phyloP scores from a whole-genome alignment of 2,113 vertebrate species.

The Callaeas wilsoni region DNA sequence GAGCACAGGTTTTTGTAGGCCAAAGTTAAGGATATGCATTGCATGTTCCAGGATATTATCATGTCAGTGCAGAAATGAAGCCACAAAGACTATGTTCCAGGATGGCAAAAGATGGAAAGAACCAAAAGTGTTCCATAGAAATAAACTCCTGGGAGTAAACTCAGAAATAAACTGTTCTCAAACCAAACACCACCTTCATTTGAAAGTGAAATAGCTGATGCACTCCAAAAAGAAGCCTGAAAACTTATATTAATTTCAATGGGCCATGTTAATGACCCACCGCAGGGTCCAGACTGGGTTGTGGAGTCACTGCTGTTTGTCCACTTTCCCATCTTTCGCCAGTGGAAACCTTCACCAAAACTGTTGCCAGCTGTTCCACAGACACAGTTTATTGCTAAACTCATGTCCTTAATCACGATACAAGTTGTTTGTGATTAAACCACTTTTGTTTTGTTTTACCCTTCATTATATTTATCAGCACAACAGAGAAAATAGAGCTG shows the following conservation, averaged over 20 bases:
- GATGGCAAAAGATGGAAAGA: neutral
- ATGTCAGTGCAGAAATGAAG: neutral
- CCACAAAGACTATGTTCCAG: neutral
- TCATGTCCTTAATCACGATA: neutral
- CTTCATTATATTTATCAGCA: neutral
- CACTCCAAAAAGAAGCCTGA: neutral
- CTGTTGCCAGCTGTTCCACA: neutral
- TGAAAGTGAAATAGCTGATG: neutral
- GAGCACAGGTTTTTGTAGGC: neutral
- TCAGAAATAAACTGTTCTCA: neutral
- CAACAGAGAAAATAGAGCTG: neutral
- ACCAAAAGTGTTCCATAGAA: neutral
- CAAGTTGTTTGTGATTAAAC: neutral
- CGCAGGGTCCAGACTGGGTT: neutral
- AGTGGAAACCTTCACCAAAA: neutral
- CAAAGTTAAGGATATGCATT: neutral
- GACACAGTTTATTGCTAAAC: neutral
- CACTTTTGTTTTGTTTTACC: neutral
- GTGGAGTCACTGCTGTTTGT: neutral
- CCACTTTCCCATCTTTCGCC: neutral
- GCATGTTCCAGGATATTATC: neutral
- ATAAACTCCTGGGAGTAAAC: neutral
- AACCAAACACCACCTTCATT: neutral
- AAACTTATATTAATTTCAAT: neutral
- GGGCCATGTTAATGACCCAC: too few species aligned